Base-by-base conservation (phyloP, 1,140 invertebrate genomes). In the Carcinoscorpius rotundicauda region DNA sequence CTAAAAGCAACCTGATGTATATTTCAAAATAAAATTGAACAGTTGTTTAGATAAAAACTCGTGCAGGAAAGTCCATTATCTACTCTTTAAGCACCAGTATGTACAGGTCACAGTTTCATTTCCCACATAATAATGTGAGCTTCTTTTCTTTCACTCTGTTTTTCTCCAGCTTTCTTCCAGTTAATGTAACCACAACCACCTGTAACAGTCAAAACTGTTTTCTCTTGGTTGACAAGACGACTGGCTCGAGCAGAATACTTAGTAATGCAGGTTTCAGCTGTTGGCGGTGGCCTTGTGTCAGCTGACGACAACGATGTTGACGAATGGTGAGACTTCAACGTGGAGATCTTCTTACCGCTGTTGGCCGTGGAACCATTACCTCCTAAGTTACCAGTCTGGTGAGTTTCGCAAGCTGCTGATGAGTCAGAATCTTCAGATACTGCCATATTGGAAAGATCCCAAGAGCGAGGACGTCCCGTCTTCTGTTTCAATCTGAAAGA, bases 111-210 rank as follows among this genome's bases (percentile, higher is more conserved):
- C 29, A 92, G 83, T 73, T 92, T 91, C 82, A 90, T 88, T 78
- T 93, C 91, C 89, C 89, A 93, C 8, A 93, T 81, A 52, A 93
- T 85, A 69, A 92, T 86, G 78, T 92, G 87, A 9, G 89, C 88
- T 70, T 83, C 86, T 71, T 80, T 85, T 87, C 11, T 79, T 74
- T 57, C 73, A 67, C 64, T 60, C 51, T 64, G 66, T 60, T 70
- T 63, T 53, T 57, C 65, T 48, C 63, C 58, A 56, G 61, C 1
- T 75, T 57, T 78, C 73, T 66, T 72, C 84, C 87, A 89, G 77
- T 91, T 88, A 4, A 88, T 83, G 72, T 94, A 95, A 4, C 91
- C 91, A 6, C 88, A 81, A 4, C 91, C 91, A 4, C 91, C 91
- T 79, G 90, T 89, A 9, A 94, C 74, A 0, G 89, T 91, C 4